Evolutionary conservation across 2,113 vertebrate genomes (phyloP), one percentile per base, ranked within the genome.

Genomic region (Grallaria varia): DNA sequence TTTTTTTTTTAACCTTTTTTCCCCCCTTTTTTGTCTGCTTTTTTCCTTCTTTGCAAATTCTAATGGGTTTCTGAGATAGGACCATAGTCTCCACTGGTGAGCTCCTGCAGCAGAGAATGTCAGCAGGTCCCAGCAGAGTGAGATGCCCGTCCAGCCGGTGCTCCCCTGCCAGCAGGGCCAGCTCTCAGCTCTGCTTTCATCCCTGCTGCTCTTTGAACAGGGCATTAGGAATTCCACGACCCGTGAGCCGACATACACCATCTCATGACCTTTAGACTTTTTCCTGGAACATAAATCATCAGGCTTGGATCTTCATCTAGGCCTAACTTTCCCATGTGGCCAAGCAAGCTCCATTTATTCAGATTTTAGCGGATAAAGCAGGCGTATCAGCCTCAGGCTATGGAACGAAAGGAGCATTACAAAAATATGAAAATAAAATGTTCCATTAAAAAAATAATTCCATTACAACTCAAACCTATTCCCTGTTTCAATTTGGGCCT

Each of bases 361-460:
- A 3, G 27, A 45, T 92, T 90, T 62, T 5, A 81, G 83, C 90
- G 60, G 60, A 64, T 74, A 91, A 95, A 89, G 60, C 92, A 81
- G 69, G 47, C n/a, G 0, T 71, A 87, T 59, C 64, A 75, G 55
- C 83, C 83, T 68, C 68, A 1, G 58, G 71, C 85, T 89, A 93
- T 15, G 49, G 95, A 92, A 95, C 28, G 76, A 89, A 59, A 85
- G 62, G 27, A 90, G 47, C 45, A 31, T 78, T 87, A 79, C 37
- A 83, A 89, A 96, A 93, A 52, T 55, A 91, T 31, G 58, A 90
- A 95, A 96, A 96, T 87, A 90, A 90, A 96, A 75, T 89, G 91
- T 90, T 96, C 68, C 93, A 78, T 96, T 88, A 90, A 92, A 90
- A 89, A 75, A 82, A 91, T 66, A 75, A 77, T 94, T 93, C 93